A percentile compares a stretch with the other conserved stretches of the same genome.
phyloP scores from a whole-genome alignment of 1,140 invertebrate genomes.

The Caenorhabditis tropicalis region DNA sequence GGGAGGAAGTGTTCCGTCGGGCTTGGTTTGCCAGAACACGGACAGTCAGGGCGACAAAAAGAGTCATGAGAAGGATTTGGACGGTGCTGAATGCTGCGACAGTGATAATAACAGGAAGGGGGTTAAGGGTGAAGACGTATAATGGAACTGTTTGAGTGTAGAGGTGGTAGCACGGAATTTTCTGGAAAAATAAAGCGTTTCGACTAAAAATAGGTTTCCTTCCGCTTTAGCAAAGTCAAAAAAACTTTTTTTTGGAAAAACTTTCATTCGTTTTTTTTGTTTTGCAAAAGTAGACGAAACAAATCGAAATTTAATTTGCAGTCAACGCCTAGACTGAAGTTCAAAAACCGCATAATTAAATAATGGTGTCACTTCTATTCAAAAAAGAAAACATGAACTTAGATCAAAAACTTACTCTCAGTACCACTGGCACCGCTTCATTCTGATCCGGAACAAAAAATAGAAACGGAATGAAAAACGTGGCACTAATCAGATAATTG shows the following conservation, averaged over 20 bases:
- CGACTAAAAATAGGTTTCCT: too few relatives aligned
- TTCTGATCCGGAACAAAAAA: conserved; percentile 1
- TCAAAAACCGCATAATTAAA: background rate
- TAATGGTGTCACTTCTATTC: background rate
- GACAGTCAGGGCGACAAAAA: background rate
- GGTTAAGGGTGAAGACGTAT: background rate
- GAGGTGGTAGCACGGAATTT: background rate
- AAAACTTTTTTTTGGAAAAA: too few relatives aligned
- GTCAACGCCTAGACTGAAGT: too few relatives aligned
- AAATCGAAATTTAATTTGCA: too few relatives aligned
- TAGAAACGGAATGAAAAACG: background rate
- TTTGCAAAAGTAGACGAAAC: too few relatives aligned
- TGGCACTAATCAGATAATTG: background rate
- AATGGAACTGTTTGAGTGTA: background rate
- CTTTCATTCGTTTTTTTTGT: too few relatives aligned
- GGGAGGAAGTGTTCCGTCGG: background rate
- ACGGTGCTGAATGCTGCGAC: background rate
- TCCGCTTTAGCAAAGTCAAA: too few relatives aligned
- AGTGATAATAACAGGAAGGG: background rate
- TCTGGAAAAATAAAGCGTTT: background rate
- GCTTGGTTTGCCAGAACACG: background rate
- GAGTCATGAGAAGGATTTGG: background rate
- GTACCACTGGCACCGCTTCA: background rate
- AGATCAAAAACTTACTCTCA: background rate
- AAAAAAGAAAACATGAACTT: background rate